Evolutionary conservation across 2,113 vertebrate species (phyloP).

Genomic region (Piliocolobus tephrosceles): DNA sequence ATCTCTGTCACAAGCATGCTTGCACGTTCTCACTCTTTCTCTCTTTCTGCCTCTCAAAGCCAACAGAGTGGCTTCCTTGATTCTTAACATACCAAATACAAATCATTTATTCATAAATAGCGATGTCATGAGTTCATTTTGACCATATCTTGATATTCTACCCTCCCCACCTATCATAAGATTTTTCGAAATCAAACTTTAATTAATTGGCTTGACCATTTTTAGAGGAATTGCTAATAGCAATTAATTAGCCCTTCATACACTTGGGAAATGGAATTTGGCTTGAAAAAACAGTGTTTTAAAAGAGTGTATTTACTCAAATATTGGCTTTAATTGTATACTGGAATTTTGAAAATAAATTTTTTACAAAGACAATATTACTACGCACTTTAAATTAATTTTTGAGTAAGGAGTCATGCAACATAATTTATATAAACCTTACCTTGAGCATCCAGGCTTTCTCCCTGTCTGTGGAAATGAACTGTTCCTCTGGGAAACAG

Average conservation of each 20-base stretch:
- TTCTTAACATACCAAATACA: background rate
- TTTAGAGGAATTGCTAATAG: slow-evolving; percentile 45
- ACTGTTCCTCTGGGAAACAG: slow-evolving; percentile 78
- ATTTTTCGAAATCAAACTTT: slow-evolving; percentile 16
- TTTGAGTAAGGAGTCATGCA: background rate
- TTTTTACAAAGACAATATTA: background rate
- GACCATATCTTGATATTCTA: background rate
- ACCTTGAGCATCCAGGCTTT: slow-evolving; percentile 87
- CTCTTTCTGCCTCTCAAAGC: background rate
- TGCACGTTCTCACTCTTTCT: background rate
- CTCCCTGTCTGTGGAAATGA: slow-evolving; percentile 79
- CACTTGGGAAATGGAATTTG: background rate
- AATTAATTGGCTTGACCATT: background rate
- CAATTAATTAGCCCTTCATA: background rate
- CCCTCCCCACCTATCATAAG: background rate
- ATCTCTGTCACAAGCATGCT: background rate
- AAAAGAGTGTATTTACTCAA: background rate
- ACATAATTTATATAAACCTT: slow-evolving; percentile 57
- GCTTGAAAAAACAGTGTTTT: slow-evolving; percentile 26
- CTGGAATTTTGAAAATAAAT: background rate
- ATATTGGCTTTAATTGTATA: background rate
- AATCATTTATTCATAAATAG: background rate
- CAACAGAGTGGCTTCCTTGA: background rate
- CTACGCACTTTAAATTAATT: background rate
- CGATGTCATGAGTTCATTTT: background rate